A percentile compares a stretch with the other conserved stretches of the same genome.
Evolutionary conservation across 2,797 vertebrate genomes (phyloP).

Genomic region (Phrynocephalus forsythii): DNA sequence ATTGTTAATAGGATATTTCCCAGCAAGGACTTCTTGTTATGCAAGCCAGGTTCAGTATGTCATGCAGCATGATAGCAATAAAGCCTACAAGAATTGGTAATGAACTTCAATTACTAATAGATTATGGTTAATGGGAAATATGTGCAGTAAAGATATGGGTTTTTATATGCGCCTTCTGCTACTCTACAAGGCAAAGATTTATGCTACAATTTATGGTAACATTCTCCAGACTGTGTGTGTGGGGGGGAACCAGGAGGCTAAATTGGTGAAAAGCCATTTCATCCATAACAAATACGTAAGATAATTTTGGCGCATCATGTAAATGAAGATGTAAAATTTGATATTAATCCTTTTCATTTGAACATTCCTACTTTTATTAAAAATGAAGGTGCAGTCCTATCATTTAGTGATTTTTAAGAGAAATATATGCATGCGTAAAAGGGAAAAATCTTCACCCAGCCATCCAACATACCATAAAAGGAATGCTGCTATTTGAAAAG

Average conservation of each 20-base stretch:
- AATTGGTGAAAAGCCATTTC: constrained; percentile 77
- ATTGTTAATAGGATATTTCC: constrained; percentile 88
- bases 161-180: constrained; percentile 83
- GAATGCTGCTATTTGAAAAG: constrained; percentile 34
- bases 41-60: constrained; percentile 90
- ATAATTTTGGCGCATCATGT: constrained; percentile 76
- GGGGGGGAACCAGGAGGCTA: constrained; percentile 52
- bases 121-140: constrained; percentile 94
- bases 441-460: constrained; percentile 53
- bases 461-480: constrained; percentile 54
- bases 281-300: constrained; percentile 80
- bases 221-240: constrained; percentile 72
- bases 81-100: constrained; percentile 94
- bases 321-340: constrained; percentile 79
- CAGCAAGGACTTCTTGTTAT: constrained; percentile 91
- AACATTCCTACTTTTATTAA: constrained; percentile 75
- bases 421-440: too few species aligned
- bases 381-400: constrained; percentile 67
- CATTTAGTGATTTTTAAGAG: constrained; percentile 42
- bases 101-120: constrained; percentile 97
- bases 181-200: constrained; percentile 82
- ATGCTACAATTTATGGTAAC: constrained; percentile 83
- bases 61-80: constrained; percentile 88
- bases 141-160: constrained; percentile 86
- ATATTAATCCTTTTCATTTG: constrained; percentile 78